These are phyloP conservation scores for Microcebus murinus DNA, from an alignment of 2,113 vertebrate genomes.

Conservation along the genomic window DNA sequence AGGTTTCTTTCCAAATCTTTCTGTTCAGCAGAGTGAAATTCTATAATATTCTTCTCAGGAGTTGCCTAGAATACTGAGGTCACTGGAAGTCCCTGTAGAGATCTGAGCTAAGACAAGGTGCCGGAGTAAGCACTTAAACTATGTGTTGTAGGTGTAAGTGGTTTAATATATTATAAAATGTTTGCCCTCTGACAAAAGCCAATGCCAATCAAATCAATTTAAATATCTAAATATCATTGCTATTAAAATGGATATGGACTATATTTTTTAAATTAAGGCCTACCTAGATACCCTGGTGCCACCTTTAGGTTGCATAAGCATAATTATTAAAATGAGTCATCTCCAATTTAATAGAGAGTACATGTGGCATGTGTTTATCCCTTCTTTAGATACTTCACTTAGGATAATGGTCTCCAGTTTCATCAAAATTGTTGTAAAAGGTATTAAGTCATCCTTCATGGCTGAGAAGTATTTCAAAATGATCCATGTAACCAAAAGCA, in stretches of 20 bases:
- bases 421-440: no score
- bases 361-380: no score
- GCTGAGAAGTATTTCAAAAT: no score
- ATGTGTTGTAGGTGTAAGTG: not conserved
- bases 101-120: not conserved
- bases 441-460: no score
- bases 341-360: not conserved
- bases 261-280: not conserved
- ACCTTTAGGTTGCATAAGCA: not conserved
- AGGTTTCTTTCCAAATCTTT: not conserved
- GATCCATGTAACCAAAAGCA: no score
- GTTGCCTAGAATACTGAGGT: not conserved
- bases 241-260: not conserved
- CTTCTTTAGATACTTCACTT: no score
- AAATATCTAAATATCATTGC: not conserved
- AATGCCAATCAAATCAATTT: not conserved
- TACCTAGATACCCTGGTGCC: not conserved
- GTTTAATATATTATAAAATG: not conserved
- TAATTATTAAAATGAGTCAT: not conserved
- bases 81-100: not conserved
- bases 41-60: not conserved
- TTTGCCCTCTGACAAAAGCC: not conserved
- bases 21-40: not conserved
- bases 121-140: no score
- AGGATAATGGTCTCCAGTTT: no score